Evolutionary conservation across 2,113 vertebrate genomes (phyloP).

Genomic region (Thamnophis sirtalis): DNA sequence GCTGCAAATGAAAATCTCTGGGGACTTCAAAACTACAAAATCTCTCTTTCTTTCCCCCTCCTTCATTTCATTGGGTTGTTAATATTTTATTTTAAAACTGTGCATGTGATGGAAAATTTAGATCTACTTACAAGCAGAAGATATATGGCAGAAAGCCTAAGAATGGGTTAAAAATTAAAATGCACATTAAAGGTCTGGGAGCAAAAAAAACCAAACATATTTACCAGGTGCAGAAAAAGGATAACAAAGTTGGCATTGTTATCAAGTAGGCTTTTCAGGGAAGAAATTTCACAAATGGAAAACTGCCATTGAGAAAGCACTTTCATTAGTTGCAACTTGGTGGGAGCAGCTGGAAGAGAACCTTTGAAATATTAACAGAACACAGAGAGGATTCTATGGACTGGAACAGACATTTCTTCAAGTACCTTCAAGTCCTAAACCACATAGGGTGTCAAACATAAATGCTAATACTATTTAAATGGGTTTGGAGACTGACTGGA

Average conservation of each 20-base stretch:
- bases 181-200: neutral
- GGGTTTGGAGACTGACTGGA: neutral
- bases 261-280: neutral
- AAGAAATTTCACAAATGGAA: neutral
- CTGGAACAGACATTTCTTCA: neutral
- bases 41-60: neutral
- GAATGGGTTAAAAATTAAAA: neutral
- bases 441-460: neutral
- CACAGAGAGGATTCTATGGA: neutral
- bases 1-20: neutral
- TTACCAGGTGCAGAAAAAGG: neutral
- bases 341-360: neutral
- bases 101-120: neutral
- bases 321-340: neutral
- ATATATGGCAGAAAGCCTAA: neutral
- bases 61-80: neutral
- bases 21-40: neutral
- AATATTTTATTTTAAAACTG: neutral
- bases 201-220: neutral
- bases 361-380: neutral
- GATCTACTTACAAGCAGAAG: neutral
- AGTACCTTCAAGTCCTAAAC: neutral
- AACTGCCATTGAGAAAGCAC: neutral
- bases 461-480: neutral
- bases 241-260: neutral